Conservation (phyloP, 1,140 invertebrate species). For the Tetragonula clypearis region DNA sequence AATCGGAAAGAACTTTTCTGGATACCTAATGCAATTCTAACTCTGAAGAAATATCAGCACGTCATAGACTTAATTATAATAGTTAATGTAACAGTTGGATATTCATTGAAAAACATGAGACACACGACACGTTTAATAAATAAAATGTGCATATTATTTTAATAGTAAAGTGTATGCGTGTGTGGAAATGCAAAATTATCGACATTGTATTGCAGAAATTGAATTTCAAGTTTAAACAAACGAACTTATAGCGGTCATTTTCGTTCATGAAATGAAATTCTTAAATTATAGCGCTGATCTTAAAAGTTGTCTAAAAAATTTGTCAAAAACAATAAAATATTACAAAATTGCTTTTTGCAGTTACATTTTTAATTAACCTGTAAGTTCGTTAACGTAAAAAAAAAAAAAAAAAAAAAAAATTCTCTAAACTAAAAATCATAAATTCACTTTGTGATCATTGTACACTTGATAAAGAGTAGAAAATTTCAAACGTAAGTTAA, state of each 20-base stretch:
- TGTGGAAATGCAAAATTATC: conserved; percentile 36
- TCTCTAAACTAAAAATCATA: conserved; percentile 34
- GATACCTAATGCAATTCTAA: neutral
- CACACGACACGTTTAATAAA: conserved; percentile 35
- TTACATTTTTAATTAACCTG: neutral
- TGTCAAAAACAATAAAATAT: conserved; percentile 2
- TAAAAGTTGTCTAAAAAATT: neutral
- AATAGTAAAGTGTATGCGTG: neutral
- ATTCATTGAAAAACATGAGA: conserved; percentile 19
- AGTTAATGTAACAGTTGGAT: conserved; percentile 10
- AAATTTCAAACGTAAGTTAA: conserved; percentile 41
- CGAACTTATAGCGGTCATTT: conserved; percentile 63
- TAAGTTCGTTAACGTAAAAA: conserved; percentile 4
- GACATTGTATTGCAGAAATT: conserved; percentile 35
- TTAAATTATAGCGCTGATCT: neutral
- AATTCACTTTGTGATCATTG: conserved; percentile 70
- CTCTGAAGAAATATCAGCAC: conserved; percentile 7
- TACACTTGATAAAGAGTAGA: conserved; percentile 69
- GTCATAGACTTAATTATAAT: conserved; percentile 20
- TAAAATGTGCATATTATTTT: conserved; percentile 27
- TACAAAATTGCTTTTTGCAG: conserved; percentile 8
- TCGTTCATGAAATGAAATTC: neutral
- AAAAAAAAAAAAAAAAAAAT: conserved; percentile 11
- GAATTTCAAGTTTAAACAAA: conserved; percentile 46
- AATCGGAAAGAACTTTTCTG: too few relatives aligned